These are phyloP conservation scores for Oreochromis spilurus DNA, from an alignment of 2,113 vertebrate species.

Conservation along the genomic window DNA sequence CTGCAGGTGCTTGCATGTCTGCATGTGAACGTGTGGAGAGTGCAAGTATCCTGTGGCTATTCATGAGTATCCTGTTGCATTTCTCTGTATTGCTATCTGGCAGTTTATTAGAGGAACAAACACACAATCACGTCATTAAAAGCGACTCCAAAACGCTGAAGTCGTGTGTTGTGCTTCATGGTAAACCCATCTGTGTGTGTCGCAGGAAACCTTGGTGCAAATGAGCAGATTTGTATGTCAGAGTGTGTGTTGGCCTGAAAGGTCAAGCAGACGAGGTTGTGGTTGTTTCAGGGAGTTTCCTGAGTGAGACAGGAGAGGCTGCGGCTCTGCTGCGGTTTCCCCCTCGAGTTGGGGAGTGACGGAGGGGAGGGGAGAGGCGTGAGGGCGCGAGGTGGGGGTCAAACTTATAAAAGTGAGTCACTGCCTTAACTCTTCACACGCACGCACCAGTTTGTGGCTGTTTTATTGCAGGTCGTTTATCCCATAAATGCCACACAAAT, in stretches of 20 bases:
- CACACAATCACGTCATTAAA: not conserved
- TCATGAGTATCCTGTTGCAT: conserved; percentile 32
- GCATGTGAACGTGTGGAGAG: not conserved
- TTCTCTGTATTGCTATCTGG: not conserved
- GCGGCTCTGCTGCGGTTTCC: conserved; percentile 62
- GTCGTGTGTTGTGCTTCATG: not conserved
- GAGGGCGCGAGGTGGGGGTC: conserved; percentile 18
- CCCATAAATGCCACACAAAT: conserved; percentile 61
- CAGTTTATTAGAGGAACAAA: not conserved
- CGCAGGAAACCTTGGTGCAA: not conserved
- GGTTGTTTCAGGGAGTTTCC: conserved; percentile 53
- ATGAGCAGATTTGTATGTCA: not conserved
- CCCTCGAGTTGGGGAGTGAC: not conserved
- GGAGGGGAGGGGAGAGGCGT: not conserved
- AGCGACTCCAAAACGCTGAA: not conserved
- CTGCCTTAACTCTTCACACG: conserved; percentile 11
- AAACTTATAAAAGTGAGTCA: conserved; percentile 64
- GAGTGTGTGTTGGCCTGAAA: not conserved
- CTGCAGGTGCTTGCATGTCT: not conserved
- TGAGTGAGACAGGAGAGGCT: conserved; percentile 39
- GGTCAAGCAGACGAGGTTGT: conserved; percentile 37
- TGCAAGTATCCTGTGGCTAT: conserved; percentile 13
- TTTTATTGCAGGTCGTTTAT: conserved; percentile 55
- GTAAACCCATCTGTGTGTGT: not conserved
- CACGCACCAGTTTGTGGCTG: conserved; percentile 23